Evolutionary conservation across 2,113 vertebrate species (phyloP).

Genomic region (Parotia lawesii): DNA sequence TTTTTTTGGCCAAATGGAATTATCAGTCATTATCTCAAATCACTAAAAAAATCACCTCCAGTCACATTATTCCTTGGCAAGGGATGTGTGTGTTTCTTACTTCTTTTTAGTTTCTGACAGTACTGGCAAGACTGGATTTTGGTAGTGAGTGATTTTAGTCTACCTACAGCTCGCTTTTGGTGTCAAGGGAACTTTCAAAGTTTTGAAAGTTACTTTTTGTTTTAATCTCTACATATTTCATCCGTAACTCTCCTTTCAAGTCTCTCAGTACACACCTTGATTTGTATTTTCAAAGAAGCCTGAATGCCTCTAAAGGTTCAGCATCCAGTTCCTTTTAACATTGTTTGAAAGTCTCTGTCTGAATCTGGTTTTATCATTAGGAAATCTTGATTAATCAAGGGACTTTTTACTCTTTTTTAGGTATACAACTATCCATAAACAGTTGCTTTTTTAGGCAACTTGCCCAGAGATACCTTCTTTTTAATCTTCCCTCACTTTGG

Average conservation of each 20-base stretch:
- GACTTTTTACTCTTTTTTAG: neutral
- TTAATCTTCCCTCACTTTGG: neutral
- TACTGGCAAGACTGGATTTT: neutral
- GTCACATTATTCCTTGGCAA: neutral
- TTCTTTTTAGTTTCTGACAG: neutral
- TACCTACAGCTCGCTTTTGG: neutral
- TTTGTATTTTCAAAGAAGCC: constrained; percentile 1
- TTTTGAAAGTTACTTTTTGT: constrained; percentile 8
- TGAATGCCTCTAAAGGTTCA: neutral
- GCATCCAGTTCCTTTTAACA: neutral
- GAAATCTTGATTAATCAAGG: neutral
- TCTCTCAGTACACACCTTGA: neutral
- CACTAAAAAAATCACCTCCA: neutral
- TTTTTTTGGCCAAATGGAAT: neutral
- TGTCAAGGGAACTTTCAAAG: neutral
- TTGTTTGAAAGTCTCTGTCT: neutral
- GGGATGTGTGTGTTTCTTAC: neutral
- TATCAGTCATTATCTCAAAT: neutral
- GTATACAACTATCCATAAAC: neutral
- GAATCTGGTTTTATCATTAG: neutral
- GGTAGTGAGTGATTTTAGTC: neutral
- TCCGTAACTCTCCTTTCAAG: neutral
- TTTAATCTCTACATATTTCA: neutral
- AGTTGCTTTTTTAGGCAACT: neutral
- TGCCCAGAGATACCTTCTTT: neutral